Evolutionary conservation across 2,888 invertebrate species (phyloP), one percentile per base, ranked within the genome.

Genomic region (Rotaria socialis): DNA sequence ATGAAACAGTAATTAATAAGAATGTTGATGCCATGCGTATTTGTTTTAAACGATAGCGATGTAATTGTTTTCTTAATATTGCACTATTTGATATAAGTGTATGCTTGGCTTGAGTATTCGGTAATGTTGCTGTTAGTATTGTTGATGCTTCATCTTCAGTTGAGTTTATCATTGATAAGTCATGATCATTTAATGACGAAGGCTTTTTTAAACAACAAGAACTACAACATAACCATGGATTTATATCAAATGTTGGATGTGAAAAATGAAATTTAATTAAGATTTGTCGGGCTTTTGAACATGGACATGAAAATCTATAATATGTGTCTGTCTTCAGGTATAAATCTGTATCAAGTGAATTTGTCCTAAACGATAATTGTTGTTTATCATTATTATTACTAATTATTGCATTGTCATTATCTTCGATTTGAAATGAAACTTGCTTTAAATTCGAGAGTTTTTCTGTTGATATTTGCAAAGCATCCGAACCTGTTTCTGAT

Each of bases 1-100:
- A 86, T 24, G 85, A 75, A 24, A 85, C 75, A n/a, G 86, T 85
- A 22, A 86, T 52, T 52, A 86, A 75, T 74, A 86, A 80, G 8
- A 86, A 55, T 75, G 85, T 86, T 35, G 75, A 85, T 56, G 86
- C 86, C 43, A 85, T 86, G 10, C 86, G 85, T 27, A 86, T 47
- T 47, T 80, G 80, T 80, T 80, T 80, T 14, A 80, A 7, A n/a
- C 80, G 80, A 80, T 80, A 47, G 10, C 47, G 80, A 47, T 80
- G 24, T 11, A 80, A n/a, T 47, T 80, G 80, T n/a, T 16, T 8
- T 47, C n/a, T 80, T 11, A 80, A n/a, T 47, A 47, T 41, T 11
- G 43, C 75, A 80, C 75, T 80, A 47, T 80, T 80, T 24, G 75
- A 80, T 27, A 35, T 35, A 16, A 27, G 35, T 35, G 67, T 0